Evolutionary conservation across 2,888 invertebrate species (phyloP), one percentile per base, ranked within the genome.

Genomic region (Drosophila borealis): DNA sequence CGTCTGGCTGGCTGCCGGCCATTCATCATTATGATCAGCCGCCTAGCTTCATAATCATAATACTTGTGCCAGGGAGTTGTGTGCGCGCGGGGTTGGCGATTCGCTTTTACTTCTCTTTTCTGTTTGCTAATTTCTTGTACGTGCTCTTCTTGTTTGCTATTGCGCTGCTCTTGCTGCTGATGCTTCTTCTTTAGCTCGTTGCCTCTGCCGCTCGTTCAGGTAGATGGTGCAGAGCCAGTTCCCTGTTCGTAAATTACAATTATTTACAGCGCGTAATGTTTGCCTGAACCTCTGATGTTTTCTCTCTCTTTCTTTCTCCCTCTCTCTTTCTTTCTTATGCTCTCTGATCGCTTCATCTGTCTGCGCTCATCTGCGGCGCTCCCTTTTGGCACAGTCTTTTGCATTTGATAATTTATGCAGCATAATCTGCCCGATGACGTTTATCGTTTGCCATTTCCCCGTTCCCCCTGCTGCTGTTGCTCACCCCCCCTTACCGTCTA

Each of bases 81-180:
- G 56, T 33, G 19, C 46, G 17, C 37, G 57, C 39, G 62, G 72
- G 59, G 69, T 66, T 76, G 77, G 67, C 72, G 80, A 74, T 84
- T 83, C 78, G 82, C 82, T 83, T 87, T 82, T 86, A 72, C 74
- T 70, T 49, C 49, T 56, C 48, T 63, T 45, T 56, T 60, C 48
- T 81, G 82, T 82, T 88, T 88, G 85, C 88, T 85, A 88, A 85
- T 85, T 85, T 85, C 83, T 85, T 85, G 88, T 82, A 85, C 88
- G 85, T 85, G 83, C 73, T 85, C 70, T 88, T 86, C 77, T 81
- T 81, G 77, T 81, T 74, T 75, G 65, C 75, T 73, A 78, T 81
- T 71, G 68, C 65, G 57, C 61, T 61, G 67, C 63, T 17, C 49
- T 34, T 61, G 62, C 62, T 46, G 34, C 59, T 36, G 21, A 36